Evolutionary conservation across 2,113 vertebrate genomes (phyloP).

Genomic region (Gymnorhina tibicen): DNA sequence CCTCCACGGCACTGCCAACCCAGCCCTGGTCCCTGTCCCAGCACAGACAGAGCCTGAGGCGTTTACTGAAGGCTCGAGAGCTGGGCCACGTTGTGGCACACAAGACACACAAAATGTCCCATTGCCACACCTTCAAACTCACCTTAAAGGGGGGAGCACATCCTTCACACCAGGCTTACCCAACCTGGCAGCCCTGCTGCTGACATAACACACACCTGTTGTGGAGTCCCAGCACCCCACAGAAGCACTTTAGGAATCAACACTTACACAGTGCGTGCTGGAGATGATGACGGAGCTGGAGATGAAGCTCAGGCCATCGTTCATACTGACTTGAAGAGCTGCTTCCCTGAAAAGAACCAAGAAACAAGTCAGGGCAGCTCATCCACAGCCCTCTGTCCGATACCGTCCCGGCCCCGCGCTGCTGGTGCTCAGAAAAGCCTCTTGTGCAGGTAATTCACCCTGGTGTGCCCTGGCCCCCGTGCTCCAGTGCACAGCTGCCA

Average conservation of each 20-base stretch:
- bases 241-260: neutral
- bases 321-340: constrained; percentile 97
- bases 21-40: neutral
- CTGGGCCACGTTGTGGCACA: neutral
- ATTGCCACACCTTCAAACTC: neutral
- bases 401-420: neutral
- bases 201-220: fast-evolving
- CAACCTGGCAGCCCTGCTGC: neutral
- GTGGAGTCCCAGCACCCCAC: neutral
- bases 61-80: neutral
- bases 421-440: neutral
- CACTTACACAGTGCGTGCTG: constrained; percentile 92
- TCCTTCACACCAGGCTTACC: neutral
- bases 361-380: neutral
- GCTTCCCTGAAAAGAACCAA: constrained; percentile 73
- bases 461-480: no score
- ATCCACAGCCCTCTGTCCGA: no score
- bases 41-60: neutral
- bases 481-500: neutral
- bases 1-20: neutral
- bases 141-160: neutral
- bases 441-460: neutral
- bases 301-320: constrained; percentile 96
- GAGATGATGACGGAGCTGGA: constrained; percentile 97
- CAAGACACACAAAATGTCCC: fast-evolving